Base-by-base conservation (phyloP, 1,140 invertebrate species). In the Oedothorax gibbosus region DNA sequence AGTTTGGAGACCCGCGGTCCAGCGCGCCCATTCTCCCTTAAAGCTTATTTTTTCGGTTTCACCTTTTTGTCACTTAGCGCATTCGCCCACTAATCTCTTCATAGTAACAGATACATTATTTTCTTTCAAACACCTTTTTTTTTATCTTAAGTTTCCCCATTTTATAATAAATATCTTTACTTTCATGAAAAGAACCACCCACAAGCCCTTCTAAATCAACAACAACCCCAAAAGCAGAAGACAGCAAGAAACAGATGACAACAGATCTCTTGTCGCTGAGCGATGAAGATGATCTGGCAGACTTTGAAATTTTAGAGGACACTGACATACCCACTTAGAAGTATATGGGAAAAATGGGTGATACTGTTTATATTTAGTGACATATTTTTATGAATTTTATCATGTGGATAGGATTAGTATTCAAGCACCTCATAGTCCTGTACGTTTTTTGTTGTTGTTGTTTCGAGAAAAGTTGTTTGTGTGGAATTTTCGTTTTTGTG, bases 291-390 rank as follows among this genome's bases (percentile, higher is more conserved):
- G 83, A 85, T 51, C 49, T 85, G 12, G 50, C 50, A 9, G 83
- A 85, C 49, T 85, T 85, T 78, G 83, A 85, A 21, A 57, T 85
- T 4, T 62, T 85, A 60, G 83, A 85, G 50, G 83, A 85, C 51
- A 60, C 83, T 35, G 83, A 85, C 35, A 51, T 85, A 20, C 60
- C 78, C 12, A 12, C 75, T 51, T 64, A 54, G 35, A 35, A 35
- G 35, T 35, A 35, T 35, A 35, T 5, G 5, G 5, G 11, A 56
- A 51, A 56, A 75, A 57, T 57, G n/a, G 68, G 53, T 51, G 15
- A 60, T 60, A 75, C 60, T 75, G n/a, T 57, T 71, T 50, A 15
- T 53, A 20, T 57, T 57, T 11, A 21, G 56, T 18, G 21, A 11
- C 72, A 62, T 62, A 62, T 12, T 62, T 18, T 62, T 15, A 62